Conservation (phyloP, 2,113 vertebrate genomes). For the Rattus norvegicus region GRCr8 NC_086020.1:109731001-109731500, state of each 20-base stretch:
- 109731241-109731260: background rate
- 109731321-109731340: conserved; percentile 59
- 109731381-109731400: too few species aligned
- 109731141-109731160: background rate
- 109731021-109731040: background rate
- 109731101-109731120: background rate
- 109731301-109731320: background rate
- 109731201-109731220: background rate
- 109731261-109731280: background rate
- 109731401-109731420: too few species aligned
- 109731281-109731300: background rate
- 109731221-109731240: background rate
- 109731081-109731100: background rate
- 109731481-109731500: too few species aligned
- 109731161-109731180: background rate
- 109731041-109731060: background rate
- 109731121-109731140: background rate
- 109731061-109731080: background rate
- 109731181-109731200: background rate
- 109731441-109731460: too few species aligned
- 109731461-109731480: too few species aligned
- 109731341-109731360: too few species aligned
- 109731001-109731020: background rate
- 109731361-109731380: too few species aligned
- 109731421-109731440: too few species aligned